These are phyloP conservation scores for Prionailurus viverrinus DNA, from an alignment of 2,113 vertebrate genomes.

Conservation along the genomic window DNA sequence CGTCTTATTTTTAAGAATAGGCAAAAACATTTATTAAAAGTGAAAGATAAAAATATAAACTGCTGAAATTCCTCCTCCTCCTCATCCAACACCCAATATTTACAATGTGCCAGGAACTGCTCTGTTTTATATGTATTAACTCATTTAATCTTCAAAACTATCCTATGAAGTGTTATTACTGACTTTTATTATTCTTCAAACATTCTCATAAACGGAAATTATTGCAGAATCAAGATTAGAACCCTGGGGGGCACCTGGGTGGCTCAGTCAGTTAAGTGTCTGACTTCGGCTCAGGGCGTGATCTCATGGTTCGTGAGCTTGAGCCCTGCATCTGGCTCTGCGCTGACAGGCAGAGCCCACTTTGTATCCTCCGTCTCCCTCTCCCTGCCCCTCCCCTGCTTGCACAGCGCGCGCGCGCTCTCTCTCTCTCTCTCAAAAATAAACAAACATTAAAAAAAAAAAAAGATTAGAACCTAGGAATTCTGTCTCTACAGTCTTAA, in stretches of 20 bases:
- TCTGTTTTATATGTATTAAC: not conserved
- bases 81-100: not conserved
- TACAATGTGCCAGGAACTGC: not conserved
- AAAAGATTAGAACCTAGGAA: not conserved
- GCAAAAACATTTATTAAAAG: not conserved
- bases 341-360: too few relatives aligned
- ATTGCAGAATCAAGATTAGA: not conserved
- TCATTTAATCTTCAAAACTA: not conserved
- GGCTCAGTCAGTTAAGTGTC: too few relatives aligned
- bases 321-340: too few relatives aligned
- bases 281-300: too few relatives aligned
- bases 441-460: too few relatives aligned
- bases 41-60: not conserved
- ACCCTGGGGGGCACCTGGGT: too few relatives aligned
- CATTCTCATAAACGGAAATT: not conserved
- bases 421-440: too few relatives aligned
- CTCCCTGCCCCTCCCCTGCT: too few relatives aligned
- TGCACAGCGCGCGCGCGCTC: fast-evolving
- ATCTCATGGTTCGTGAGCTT: too few relatives aligned
- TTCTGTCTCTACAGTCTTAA: not conserved
- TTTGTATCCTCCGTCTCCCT: too few relatives aligned
- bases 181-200: not conserved
- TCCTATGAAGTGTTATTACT: not conserved
- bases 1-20: conserved; percentile 1
- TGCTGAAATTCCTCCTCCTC: not conserved